Evolutionary conservation across 2,888 invertebrate genomes (phyloP), one percentile per base, ranked within the genome.

Genomic region (Melieria crassipennis): DNA sequence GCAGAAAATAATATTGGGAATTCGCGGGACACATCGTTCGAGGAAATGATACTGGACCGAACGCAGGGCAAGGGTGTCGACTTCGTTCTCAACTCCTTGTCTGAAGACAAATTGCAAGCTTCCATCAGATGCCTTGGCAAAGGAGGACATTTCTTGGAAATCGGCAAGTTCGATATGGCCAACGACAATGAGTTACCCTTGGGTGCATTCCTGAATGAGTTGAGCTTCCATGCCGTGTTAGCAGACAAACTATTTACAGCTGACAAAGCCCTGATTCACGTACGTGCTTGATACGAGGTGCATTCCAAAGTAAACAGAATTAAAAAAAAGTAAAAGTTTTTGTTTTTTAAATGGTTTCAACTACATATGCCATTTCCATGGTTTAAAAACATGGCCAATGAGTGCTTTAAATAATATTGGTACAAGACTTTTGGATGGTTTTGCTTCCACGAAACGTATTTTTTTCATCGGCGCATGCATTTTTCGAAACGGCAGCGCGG

Each of bases 51-150:
- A 69, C 89, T 92, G 78, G 89, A 88, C 62, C 90, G 91, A 80
- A 98, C 98, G 0, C 89, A 92, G 7, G 97, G 98, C 10, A 89
- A 89, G 78, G 97, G 98, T 52, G 98, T 99, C 0, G 95, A 99
- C 82, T 87, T 97, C 67, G 94, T 98, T 11, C 87, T 96, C 7
- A 99, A 99, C 85, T 97, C 97, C 0, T 87, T 99, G 58, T 91
- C 97, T 0, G 97, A 96, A 81, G 97, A 98, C 61, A 98, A 98
- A 85, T 89, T 98, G 0, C 89, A 91, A 80, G 93, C 92, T 0
- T 91, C 92, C 0, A 84, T 91, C 0, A 87, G 91, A 4, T 92
- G 92, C 76, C 83, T 92, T 9, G 90, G 88, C 1, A 77, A 78
- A 3, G 87, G 88, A 0, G 92, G 95, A 9, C 88, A 91, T 71